Evolutionary conservation across 2,888 invertebrate species (phyloP), one percentile per base, ranked within the genome.

Genomic region (Thymelicus acteon): DNA sequence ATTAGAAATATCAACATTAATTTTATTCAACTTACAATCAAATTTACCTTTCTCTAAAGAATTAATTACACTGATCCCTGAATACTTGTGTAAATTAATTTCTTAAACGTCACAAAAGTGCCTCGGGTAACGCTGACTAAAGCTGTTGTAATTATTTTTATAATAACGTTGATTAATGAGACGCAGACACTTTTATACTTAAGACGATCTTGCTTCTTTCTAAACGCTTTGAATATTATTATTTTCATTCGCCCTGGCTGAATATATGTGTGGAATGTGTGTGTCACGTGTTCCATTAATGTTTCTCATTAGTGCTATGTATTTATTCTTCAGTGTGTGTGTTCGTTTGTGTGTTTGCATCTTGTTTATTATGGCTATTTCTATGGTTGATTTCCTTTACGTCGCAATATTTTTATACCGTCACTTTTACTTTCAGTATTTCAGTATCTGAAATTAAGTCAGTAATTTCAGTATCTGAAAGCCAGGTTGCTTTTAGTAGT

Each of bases 131-230:
- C 63, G 48, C 63, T 58, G 57, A 15, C 44, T 57, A 58, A 63
- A 63, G 57, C 47, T 57, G 62, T 57, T 62, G 54, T 69, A 64
- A 69, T 69, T 60, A 69, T 69, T 19, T 58, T 66, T 58, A 63
- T 69, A 62, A 63, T 49, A 63, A 58, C 13, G 48, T 63, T 69
- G 63, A 63, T 69, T 69, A 69, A 69, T 60, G 69, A 69, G 48
- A 47, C n/a, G 47, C 58, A 58, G 63, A 49, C 63, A 40, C 2
- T 63, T 62, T 48, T 58, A 64, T 40, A 63, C 48, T 24, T 57
- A 61, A 24, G n/a, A 48, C 19, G 44, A 63, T 69, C 63, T 69
- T 49, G 69, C 69, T 69, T 69, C 54, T 63, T 63, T 58, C 49
- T 63, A 63, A 69, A 69, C 57, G 69, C 69, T 63, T 69, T 15